Evolutionary conservation across 2,888 invertebrate genomes (phyloP).

Genomic region (Drosophila paranaensis): DNA sequence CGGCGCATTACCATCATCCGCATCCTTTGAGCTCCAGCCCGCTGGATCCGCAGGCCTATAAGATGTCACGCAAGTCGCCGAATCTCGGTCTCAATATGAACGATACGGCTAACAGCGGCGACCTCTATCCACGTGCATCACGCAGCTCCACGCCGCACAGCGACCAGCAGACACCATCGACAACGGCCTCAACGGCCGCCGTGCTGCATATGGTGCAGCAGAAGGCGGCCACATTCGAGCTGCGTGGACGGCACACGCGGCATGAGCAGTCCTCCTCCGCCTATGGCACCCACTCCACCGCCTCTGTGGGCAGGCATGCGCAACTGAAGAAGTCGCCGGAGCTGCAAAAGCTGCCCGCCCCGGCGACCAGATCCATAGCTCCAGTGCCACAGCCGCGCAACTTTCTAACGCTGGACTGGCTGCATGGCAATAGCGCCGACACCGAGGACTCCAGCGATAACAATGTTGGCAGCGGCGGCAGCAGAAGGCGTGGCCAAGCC

Average conservation of each 20-base stretch:
- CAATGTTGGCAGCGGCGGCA: slow-evolving; percentile 55
- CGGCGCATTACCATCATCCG: slow-evolving; percentile 83
- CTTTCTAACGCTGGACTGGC: slow-evolving; percentile 82
- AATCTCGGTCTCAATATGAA: slow-evolving; percentile 82
- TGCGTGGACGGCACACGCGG: slow-evolving; percentile 68
- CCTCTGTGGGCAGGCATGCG: slow-evolving; percentile 75
- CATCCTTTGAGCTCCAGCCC: slow-evolving; percentile 85
- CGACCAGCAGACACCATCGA: slow-evolving; percentile 44
- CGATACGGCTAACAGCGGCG: slow-evolving; percentile 79
- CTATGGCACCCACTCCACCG: slow-evolving; percentile 67
- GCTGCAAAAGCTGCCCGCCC: slow-evolving; percentile 49
- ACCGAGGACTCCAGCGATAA: slow-evolving; percentile 82
- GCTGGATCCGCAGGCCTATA: slow-evolving; percentile 85
- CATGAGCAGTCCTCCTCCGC: slow-evolving; percentile 40
- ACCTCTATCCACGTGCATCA: slow-evolving; percentile 66
- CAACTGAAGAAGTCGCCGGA: slow-evolving; percentile 59
- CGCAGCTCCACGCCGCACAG: slow-evolving; percentile 60
- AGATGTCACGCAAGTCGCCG: slow-evolving; percentile 85
- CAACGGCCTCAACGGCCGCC: slow-evolving; percentile 55
- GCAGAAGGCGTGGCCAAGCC: slow-evolving; percentile 46
- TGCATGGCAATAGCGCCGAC: slow-evolving; percentile 80
- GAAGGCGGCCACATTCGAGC: slow-evolving; percentile 82
- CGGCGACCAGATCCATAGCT: slow-evolving; percentile 50
- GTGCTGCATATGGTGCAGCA: slow-evolving; percentile 75
- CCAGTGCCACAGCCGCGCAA: slow-evolving; percentile 75